Conservation (phyloP, 2,888 invertebrate genomes). For the Elmis aenea region DNA sequence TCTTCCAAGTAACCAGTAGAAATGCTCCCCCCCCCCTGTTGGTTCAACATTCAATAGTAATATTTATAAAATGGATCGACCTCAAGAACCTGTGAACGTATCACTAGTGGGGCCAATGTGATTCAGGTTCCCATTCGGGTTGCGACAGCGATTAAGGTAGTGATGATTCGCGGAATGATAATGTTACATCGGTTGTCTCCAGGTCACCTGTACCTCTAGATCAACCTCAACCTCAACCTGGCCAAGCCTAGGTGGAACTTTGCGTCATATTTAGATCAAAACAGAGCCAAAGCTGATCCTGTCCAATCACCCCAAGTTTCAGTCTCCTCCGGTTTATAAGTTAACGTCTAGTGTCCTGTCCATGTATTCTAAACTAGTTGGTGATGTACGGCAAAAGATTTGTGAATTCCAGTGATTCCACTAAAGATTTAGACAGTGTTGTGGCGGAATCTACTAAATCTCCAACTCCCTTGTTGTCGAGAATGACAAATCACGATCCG, state of each 20-base stretch:
- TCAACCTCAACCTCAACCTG: constrained; percentile 37
- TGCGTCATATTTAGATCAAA: constrained; percentile 45
- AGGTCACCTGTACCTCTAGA: constrained; percentile 32
- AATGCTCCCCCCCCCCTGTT: too few relatives aligned
- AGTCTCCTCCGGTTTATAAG: constrained; percentile 23
- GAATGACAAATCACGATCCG: too few relatives aligned
- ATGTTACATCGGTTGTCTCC: constrained; percentile 18
- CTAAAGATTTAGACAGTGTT: constrained; percentile 53
- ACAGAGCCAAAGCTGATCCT: constrained; percentile 26
- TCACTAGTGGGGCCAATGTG: constrained; percentile 56
- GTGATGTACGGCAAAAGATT: constrained; percentile 29
- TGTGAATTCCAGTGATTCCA: constrained; percentile 50
- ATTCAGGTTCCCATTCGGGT: constrained; percentile 59
- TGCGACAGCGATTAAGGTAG: constrained; percentile 53
- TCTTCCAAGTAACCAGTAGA: too few relatives aligned
- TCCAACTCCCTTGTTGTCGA: constrained; percentile 50
- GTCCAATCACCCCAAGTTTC: constrained; percentile 24
- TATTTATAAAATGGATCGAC: too few relatives aligned
- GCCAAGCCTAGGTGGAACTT: constrained; percentile 45
- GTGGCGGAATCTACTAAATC: constrained; percentile 50
- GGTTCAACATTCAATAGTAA: too few relatives aligned
- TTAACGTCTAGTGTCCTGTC: constrained; percentile 22
- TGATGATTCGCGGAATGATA: constrained; percentile 52
- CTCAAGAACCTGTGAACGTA: too few relatives aligned
- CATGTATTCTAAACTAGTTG: constrained; percentile 19